Evolutionary conservation across 1,140 invertebrate genomes (phyloP), one percentile per base, ranked within the genome.

Genomic region (Polypedilum vanderplanki): DNA sequence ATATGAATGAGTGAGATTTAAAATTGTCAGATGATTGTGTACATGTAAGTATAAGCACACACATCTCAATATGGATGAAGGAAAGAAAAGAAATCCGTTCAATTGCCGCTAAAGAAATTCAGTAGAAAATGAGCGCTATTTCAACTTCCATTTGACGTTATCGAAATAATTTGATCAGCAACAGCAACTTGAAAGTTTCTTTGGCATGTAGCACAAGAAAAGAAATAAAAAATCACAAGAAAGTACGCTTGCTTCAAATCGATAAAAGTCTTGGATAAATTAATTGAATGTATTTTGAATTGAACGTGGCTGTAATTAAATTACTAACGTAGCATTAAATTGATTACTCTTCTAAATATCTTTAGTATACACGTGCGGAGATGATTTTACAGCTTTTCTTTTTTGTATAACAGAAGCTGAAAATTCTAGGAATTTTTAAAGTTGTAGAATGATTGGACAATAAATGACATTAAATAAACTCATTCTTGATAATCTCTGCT

Each of bases 61-160:
- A 33, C 24, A 33, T 33, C 24, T 33, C 24, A 33, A 33, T 33
- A 33, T 33, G 24, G 24, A 3, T 33, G 24, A 33, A 33, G n/a
- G n/a, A n/a, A n/a, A n/a, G n/a, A n/a, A 33, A 33, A 33, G 24
- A 33, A 33, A 33, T 33, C 5, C 24, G 24, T 33, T 33, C 24
- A 33, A 33, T 33, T 33, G 46, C 46, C 46, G 46, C 46, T n/a
- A 57, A 57, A 33, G 24, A 33, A 57, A 57, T 57, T 57, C 46
- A 57, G 46, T 57, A 57, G 46, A 57, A 57, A 57, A 57, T n/a
- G n/a, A 46, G 41, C 46, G n/a, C 46, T 57, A 57, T 57, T 57
- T 57, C 46, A 57, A 57, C 46, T 57, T 57, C 46, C 46, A 57
- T 57, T 57, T 57, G 46, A 57, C 46, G 46, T 57, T 57, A 57